Evolutionary conservation across 2,113 vertebrate genomes (phyloP), one percentile per base, ranked within the genome.

Genomic region (Chitala chitala): DNA sequence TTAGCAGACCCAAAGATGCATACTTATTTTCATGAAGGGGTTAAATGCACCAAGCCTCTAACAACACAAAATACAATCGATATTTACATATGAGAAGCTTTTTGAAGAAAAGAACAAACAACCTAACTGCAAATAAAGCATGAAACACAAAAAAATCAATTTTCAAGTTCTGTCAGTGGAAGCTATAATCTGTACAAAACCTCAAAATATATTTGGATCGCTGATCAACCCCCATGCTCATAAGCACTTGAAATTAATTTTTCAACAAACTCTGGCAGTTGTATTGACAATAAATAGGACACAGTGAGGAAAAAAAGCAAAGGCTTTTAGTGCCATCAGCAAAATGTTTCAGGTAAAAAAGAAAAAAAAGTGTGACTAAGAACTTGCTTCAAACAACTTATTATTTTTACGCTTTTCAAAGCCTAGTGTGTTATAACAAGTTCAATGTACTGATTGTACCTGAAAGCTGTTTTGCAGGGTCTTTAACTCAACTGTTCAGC

Each of bases 191-290:
- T 31, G 40, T 26, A 68, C 22, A 68, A 68, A 51, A 51, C 2
- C 48, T n/a, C n/a, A n/a, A n/a, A n/a, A n/a, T n/a, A n/a, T 8
- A 51, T 8, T 51, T 20, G 8, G 2, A 46, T 58, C 22, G 24
- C 12, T 24, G n/a, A 59, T 44, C 33, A 24, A 59, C n/a, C 38
- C 38, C 20, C 8, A 5, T 55, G 38, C 33, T 13, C 53, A 58
- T 46, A 56, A 26, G 33, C 36, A 40, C 53, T 72, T 5, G 38
- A 72, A 72, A 72, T 59, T 42, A 46, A 46, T 69, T 68, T 68
- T 44, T 66, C 20, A 36, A 66, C 40, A 46, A n/a, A 24, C 33
- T 58, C 40, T 8, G 55, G 10, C 6, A 6, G 54, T 24, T 46
- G 54, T 29, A n/a, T 29, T 29, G 71, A 48, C 71, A 72, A 59